Evolutionary conservation across 1,140 invertebrate species (phyloP), one percentile per base, ranked within the genome.

Genomic region (Drosophila equinoxialis): DNA sequence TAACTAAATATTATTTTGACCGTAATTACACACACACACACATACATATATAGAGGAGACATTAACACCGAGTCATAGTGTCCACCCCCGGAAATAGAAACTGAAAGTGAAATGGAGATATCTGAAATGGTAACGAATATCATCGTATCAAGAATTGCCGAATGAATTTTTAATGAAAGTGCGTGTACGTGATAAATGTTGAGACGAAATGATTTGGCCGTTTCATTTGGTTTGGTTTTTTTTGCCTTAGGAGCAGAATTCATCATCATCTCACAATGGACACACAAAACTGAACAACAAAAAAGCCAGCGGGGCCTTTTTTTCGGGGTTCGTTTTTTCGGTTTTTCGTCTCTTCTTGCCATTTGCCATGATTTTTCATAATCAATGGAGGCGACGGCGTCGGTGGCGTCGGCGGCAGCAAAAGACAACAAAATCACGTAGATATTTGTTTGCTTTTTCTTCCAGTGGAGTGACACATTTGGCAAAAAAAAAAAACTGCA

Each of bases 1-100:
- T 65, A 26, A 83, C 59, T 51, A 90, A 91, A 91, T 91, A 91
- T 91, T 91, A 90, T 91, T 91, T 91, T 91, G 90, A 89, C 90
- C 90, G 90, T 91, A 91, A 91, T 91, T 91, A 83, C 78, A 74
- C 33, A 62, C 45, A 58, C 17, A 75, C 42, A 68, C 57, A 65
- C 62, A 70, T 3, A 26, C 23, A 26, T 0, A 26, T 0, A 26
- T 0, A 26, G 23, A 26, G 23, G 23, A 41, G 51, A 74, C 70
- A 71, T 37, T 10, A 55, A 68, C 33, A 66, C 45, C 14, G 48
- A 62, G 41, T 48, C 48, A 33, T 68, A 51, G 45, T 51, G 45
- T 51, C 45, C 45, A 65, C 48, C 51, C 64, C 79, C 81, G 77
- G 80, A 82, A 82, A 83, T 60, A 76, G 74, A 85, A 89, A 85